Conservation (phyloP, 1,140 invertebrate species). For the Diorhabda elongata region DNA sequence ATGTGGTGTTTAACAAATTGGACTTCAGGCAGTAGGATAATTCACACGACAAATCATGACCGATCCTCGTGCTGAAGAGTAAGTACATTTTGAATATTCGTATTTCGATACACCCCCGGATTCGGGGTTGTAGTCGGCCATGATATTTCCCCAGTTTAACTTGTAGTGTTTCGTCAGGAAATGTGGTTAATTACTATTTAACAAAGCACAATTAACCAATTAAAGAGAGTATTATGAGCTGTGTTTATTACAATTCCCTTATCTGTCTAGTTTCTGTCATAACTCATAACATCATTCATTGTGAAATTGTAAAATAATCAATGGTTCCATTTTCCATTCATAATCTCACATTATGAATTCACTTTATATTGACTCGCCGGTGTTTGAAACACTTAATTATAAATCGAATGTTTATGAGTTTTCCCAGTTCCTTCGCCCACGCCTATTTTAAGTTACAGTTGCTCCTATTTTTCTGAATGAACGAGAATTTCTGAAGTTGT, state of each 20-base stretch:
- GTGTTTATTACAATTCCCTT: slow-evolving; percentile 4
- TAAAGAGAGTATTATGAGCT: background rate
- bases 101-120: slow-evolving; percentile 9
- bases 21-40: slow-evolving; percentile 62
- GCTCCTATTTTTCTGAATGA: slow-evolving; percentile 24
- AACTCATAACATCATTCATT: slow-evolving; percentile 29
- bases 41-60: slow-evolving; percentile 68
- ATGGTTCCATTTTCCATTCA: slow-evolving; percentile 30
- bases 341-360: slow-evolving; percentile 22
- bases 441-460: background rate
- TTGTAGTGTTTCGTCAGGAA: slow-evolving; percentile 16
- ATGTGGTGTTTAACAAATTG: slow-evolving; percentile 51
- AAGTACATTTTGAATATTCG: slow-evolving; percentile 46
- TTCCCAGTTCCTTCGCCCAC: slow-evolving; percentile 4
- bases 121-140: slow-evolving; percentile 14
- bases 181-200: slow-evolving; percentile 13
- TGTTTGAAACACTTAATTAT: slow-evolving; percentile 10
- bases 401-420: slow-evolving; percentile 26
- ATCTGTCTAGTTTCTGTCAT: slow-evolving; percentile 24
- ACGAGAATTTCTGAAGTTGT: slow-evolving; percentile 10
- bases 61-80: slow-evolving; percentile 68
- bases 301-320: slow-evolving; percentile 24
- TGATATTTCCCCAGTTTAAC: slow-evolving; percentile 17
- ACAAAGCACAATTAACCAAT: slow-evolving; percentile 13
- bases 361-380: slow-evolving; percentile 24